Percentiles rank a stretch among this genome's conserved stretches.
These are phyloP conservation scores for Altica lythri DNA, from an alignment of 2,888 invertebrate species.

Conservation along the genomic window DNA sequence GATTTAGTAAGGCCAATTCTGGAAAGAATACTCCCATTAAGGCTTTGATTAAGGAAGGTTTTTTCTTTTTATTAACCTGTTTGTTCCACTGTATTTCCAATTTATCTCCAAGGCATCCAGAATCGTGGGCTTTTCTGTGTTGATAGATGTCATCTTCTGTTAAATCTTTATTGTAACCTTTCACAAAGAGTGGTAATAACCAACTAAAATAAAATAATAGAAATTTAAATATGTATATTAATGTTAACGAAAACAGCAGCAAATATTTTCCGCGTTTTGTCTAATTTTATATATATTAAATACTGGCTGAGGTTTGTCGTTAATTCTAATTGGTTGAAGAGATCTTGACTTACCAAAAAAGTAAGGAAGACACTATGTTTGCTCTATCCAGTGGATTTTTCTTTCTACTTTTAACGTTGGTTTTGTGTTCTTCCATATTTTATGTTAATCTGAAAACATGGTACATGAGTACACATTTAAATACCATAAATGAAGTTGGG, in stretches of 20 bases:
- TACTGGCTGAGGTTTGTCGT: neutral
- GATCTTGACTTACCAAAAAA: conserved; percentile 34
- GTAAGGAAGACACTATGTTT: conserved; percentile 30
- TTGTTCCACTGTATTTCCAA: conserved; percentile 52
- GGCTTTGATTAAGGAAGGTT: conserved; percentile 45
- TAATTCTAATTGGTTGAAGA: neutral
- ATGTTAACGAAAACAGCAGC: neutral
- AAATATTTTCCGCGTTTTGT: neutral
- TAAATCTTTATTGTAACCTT: conserved; percentile 58
- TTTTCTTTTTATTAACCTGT: conserved; percentile 36
- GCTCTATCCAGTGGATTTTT: conserved; percentile 29
- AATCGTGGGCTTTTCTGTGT: conserved; percentile 56
- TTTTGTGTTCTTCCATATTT: conserved; percentile 21
- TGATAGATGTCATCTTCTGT: conserved; percentile 60
- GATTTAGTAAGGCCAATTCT: conserved; percentile 35
- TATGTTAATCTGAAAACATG: no score
- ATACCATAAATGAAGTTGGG: no score
- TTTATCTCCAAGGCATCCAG: conserved; percentile 53
- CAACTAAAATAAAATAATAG: conserved; percentile 53
- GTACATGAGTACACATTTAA: no score
- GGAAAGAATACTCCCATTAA: conserved; percentile 41
- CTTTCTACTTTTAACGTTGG: conserved; percentile 16
- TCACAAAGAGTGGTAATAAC: conserved; percentile 58
- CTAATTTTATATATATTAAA: neutral
- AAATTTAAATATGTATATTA: neutral